A percentile compares a stretch with the other conserved stretches of the same genome.
Conservation (phyloP, 2,113 vertebrate species). For the Elachura formosa region DNA sequence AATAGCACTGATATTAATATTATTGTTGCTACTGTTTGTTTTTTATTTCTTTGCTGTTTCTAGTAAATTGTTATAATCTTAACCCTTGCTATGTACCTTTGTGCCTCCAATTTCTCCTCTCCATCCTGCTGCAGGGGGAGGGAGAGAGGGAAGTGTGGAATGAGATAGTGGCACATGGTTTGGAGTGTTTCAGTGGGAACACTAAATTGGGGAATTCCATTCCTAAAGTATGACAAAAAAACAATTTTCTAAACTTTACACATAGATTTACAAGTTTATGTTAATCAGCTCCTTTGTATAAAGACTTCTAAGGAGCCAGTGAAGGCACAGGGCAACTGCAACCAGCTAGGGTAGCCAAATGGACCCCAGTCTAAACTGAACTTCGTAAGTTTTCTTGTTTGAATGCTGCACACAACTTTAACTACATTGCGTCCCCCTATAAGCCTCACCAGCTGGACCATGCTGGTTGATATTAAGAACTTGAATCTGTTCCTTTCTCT, state of each 20-base stretch:
- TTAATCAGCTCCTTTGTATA: not conserved
- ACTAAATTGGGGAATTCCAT: not conserved
- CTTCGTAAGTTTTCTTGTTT: not conserved
- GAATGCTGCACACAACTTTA: not conserved
- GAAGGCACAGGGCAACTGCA: not conserved
- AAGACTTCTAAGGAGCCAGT: not conserved
- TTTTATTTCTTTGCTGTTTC: not conserved
- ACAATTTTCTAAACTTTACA: not conserved
- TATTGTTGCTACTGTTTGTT: not conserved
- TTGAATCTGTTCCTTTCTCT: not conserved
- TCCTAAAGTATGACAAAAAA: not conserved
- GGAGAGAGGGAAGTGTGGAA: not conserved
- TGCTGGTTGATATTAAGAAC: not conserved
- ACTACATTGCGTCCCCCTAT: not conserved
- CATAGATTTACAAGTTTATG: not conserved
- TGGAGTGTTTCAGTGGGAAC: not conserved
- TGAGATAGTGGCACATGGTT: fast-evolving
- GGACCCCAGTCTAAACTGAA: not conserved
- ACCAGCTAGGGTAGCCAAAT: not conserved
- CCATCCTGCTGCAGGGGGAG: fast-evolving
- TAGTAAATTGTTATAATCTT: not conserved
- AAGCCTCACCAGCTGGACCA: not conserved
- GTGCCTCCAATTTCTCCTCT: not conserved
- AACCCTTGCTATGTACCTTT: not conserved
- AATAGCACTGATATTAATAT: not conserved